A percentile compares a stretch with the other conserved stretches of the same genome.
Conservation (phyloP, 1,140 invertebrate genomes). For the Saccostrea echinata region DNA sequence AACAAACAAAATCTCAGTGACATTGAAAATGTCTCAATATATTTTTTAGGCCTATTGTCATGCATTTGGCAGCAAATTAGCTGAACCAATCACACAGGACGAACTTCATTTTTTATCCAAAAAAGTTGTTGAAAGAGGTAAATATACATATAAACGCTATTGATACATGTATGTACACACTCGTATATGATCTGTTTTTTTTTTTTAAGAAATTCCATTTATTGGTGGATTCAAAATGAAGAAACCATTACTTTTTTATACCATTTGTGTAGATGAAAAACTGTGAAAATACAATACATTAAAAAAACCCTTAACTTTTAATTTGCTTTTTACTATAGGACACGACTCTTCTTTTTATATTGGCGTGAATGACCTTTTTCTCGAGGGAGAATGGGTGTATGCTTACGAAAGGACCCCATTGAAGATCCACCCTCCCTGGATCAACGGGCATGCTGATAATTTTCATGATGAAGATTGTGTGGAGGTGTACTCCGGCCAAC, state of each 20-base stretch:
- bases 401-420: neutral
- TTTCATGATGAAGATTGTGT: neutral
- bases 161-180: neutral
- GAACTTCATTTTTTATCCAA: neutral
- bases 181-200: too few species aligned
- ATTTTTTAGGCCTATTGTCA: slow-evolving; percentile 12
- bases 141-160: neutral
- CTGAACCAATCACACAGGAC: slow-evolving; percentile 3
- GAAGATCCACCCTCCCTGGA: neutral
- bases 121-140: neutral
- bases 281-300: too few species aligned
- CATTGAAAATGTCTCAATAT: neutral
- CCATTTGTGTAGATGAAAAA: too few species aligned
- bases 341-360: neutral
- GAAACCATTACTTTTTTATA: neutral
- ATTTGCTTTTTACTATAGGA: neutral
- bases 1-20: too few species aligned
- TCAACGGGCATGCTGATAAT: neutral
- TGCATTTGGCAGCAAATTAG: slow-evolving; percentile 22
- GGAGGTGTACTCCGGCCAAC: neutral
- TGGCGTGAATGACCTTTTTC: neutral
- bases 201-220: too few species aligned
- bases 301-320: too few species aligned
- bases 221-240: too few species aligned
- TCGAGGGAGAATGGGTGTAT: slow-evolving; percentile 18